Percentiles rank a stretch among this genome's conserved stretches.
Evolutionary conservation across 1,140 invertebrate genomes (phyloP).

Genomic region (Triops cancriformis): DNA sequence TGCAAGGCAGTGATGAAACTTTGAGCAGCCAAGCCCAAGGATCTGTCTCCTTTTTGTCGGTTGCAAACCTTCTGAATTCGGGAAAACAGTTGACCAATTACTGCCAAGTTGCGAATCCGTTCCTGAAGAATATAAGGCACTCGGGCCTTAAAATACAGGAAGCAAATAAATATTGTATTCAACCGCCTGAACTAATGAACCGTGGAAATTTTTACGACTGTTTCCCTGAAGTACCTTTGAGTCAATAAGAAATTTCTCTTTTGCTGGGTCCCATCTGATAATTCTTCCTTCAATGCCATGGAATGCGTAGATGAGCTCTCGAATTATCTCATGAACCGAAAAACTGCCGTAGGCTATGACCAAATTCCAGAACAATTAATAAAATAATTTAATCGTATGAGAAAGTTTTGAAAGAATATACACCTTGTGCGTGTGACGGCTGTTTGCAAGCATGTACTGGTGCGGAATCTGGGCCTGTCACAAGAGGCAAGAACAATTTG

Average conservation of each 20-base stretch:
- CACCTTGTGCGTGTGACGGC: background rate
- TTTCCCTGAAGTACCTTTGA: conserved; percentile 45
- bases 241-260: conserved; percentile 57
- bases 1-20: conserved; percentile 76
- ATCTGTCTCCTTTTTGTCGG: conserved; percentile 42
- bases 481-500: background rate
- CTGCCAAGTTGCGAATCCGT: conserved; percentile 60
- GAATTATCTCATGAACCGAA: conserved; percentile 49
- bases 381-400: conserved; percentile 35
- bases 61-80: conserved; percentile 59
- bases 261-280: conserved; percentile 55
- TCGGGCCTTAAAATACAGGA: conserved; percentile 36
- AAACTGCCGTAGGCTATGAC: conserved; percentile 34
- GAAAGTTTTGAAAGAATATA: background rate
- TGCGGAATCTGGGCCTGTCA: background rate
- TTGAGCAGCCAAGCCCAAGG: conserved; percentile 66
- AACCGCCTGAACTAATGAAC: too few species aligned
- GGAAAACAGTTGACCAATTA: conserved; percentile 79
- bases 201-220: too few species aligned
- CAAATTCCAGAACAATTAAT: background rate
- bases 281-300: conserved; percentile 71
- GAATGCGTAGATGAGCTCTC: conserved; percentile 70
- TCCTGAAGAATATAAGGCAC: conserved; percentile 41
- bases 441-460: background rate
- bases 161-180: background rate